Evolutionary conservation across 2,113 vertebrate genomes (phyloP).

Genomic region (Bothrops jararaca): DNA sequence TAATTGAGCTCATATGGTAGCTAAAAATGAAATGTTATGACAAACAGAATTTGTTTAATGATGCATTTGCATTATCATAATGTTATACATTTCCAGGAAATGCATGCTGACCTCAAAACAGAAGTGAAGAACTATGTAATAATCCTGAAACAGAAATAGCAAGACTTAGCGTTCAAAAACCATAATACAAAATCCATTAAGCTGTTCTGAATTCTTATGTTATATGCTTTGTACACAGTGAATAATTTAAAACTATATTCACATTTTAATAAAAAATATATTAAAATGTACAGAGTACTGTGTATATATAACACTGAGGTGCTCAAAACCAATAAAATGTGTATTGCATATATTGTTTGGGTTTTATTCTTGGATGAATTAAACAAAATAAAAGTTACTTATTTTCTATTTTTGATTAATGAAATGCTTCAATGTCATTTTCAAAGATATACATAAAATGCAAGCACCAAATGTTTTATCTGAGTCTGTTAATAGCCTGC

Average conservation of each 20-base stretch:
- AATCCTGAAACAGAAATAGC: constrained; percentile 9
- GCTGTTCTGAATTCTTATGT: background rate
- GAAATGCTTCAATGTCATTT: background rate
- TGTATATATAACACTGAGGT: background rate
- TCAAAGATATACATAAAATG: background rate
- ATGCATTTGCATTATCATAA: background rate
- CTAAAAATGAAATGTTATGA: background rate
- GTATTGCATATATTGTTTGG: background rate
- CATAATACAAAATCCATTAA: background rate
- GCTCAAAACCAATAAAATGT: background rate
- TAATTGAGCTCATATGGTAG: background rate
- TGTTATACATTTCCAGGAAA: background rate
- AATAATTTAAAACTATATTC: background rate
- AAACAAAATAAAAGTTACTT: background rate
- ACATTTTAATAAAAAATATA: background rate
- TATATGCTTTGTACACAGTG: background rate
- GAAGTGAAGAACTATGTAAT: constrained; percentile 1
- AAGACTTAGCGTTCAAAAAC: background rate
- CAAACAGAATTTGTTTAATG: background rate
- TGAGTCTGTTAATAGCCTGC: background rate
- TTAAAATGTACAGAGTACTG: background rate
- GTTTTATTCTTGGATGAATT: background rate
- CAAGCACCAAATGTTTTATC: background rate
- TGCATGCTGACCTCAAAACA: background rate
- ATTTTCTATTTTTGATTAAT: background rate